These are phyloP conservation scores for Pandemis corylana DNA, from an alignment of 2,888 invertebrate genomes.

Conservation along the genomic window DNA sequence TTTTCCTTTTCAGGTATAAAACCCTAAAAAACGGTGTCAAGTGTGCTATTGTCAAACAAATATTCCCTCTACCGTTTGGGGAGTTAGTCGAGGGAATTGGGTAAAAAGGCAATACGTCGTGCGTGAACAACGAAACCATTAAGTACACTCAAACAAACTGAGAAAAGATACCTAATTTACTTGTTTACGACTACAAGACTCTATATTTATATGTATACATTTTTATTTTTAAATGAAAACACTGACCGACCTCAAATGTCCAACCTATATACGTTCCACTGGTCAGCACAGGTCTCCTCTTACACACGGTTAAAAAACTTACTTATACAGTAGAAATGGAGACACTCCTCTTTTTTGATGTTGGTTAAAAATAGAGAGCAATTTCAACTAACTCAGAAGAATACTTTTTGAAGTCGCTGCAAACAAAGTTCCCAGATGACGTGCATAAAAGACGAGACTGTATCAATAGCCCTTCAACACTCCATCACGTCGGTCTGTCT, in stretches of 20 bases:
- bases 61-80: constrained; percentile 6
- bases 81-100: background rate
- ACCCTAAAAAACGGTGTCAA: background rate
- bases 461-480: no score
- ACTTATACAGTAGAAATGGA: no score
- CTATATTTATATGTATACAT: background rate
- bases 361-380: no score
- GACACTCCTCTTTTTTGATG: no score
- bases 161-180: background rate
- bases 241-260: no score
- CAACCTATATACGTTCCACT: no score
- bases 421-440: background rate
- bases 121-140: constrained; percentile 1
- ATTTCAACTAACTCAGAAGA: no score
- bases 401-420: background rate
- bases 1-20: background rate
- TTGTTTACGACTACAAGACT: background rate
- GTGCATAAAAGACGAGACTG: no score
- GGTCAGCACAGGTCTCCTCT: no score
- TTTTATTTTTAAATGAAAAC: no score
- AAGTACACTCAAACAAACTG: background rate
- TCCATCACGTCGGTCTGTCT: no score
- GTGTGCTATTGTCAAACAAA: background rate
- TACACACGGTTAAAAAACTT: no score
- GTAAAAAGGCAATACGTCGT: constrained; percentile 9